These are phyloP conservation scores for Rhegmatorhina hoffmannsi DNA, from an alignment of 2,113 vertebrate genomes.

Conservation along the genomic window DNA sequence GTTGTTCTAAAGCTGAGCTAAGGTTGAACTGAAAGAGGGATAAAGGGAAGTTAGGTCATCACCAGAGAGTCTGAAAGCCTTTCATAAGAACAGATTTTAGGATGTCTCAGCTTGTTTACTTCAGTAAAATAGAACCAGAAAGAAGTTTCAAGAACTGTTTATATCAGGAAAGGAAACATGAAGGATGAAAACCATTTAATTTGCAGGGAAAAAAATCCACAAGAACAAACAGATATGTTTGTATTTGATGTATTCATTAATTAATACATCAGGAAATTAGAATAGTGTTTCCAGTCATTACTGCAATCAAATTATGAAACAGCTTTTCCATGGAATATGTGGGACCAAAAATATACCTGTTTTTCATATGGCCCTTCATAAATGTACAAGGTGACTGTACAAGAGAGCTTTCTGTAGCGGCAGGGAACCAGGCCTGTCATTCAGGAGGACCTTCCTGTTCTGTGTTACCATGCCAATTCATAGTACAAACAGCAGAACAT, in stretches of 20 bases:
- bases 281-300: background rate
- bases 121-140: background rate
- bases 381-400: background rate
- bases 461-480: background rate
- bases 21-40: background rate
- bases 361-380: background rate
- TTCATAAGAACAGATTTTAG: background rate
- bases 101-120: conserved; percentile 25
- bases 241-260: background rate
- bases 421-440: background rate
- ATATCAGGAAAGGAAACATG: background rate
- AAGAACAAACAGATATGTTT: background rate
- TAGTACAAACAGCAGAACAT: conserved; percentile 10
- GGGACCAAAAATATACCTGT: background rate
- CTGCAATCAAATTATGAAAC: background rate
- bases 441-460: background rate
- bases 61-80: background rate
- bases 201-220: background rate
- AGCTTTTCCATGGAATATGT: background rate
- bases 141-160: background rate
- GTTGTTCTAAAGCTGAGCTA: background rate
- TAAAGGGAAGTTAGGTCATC: background rate
- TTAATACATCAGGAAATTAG: background rate
- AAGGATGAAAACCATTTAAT: conserved; percentile 4
- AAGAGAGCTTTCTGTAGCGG: background rate